Evolutionary conservation across 2,113 vertebrate genomes (phyloP).

Genomic region (Pycnonotus jocosus): DNA sequence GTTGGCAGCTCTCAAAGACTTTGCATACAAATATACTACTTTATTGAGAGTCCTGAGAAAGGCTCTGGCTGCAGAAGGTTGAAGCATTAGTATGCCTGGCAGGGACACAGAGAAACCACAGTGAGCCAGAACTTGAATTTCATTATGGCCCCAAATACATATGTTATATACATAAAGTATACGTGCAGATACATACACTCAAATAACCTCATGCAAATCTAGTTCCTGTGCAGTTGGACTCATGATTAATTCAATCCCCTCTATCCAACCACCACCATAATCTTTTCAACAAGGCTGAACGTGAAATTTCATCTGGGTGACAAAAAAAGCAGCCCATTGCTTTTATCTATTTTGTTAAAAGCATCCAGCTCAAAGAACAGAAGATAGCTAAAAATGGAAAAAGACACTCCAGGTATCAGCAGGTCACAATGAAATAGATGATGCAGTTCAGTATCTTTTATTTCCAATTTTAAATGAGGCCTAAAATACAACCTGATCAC

Average conservation of each 20-base stretch:
- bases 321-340: neutral
- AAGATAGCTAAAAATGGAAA: neutral
- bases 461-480: neutral
- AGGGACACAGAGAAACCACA: conserved; percentile 28
- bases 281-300: neutral
- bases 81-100: conserved; percentile 65
- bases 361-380: neutral
- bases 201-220: neutral
- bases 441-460: neutral
- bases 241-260: neutral
- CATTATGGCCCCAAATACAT: neutral
- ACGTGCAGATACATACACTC: neutral
- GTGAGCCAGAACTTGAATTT: neutral
- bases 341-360: neutral
- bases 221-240: neutral
- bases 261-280: neutral
- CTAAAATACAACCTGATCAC: neutral
- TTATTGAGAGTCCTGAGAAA: conserved; percentile 63
- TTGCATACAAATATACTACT: conserved; percentile 65
- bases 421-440: neutral
- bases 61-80: conserved; percentile 21
- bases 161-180: neutral
- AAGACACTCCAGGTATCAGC: neutral
- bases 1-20: conserved; percentile 64
- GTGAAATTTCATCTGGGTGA: neutral